Percentiles rank a stretch among this genome's conserved stretches.
Evolutionary conservation across 2,113 vertebrate species (phyloP).

Genomic region (Plecotus auritus): DNA sequence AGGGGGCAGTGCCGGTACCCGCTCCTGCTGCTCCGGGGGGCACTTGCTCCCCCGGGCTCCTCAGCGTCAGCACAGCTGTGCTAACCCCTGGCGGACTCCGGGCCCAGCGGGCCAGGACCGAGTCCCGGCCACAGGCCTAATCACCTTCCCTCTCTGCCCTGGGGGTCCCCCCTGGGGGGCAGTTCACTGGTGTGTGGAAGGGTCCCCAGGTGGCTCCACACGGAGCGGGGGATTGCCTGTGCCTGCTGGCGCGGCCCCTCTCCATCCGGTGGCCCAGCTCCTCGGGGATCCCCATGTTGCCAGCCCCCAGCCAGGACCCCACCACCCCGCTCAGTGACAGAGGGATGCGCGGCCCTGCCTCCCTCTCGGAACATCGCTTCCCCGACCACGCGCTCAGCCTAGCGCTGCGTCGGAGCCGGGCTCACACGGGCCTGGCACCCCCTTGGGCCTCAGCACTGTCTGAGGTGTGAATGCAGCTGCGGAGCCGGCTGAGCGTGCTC

Average conservation of each 20-base stretch:
- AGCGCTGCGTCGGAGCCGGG: rapidly evolving
- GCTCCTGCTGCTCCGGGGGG: not conserved
- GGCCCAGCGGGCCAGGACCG: not conserved
- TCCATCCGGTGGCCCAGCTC: not conserved
- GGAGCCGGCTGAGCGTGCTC: too few relatives aligned
- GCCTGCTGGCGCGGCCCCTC: not conserved
- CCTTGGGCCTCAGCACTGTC: not conserved
- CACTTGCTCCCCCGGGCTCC: not conserved
- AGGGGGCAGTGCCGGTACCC: not conserved
- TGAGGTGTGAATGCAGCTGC: not conserved
- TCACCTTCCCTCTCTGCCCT: not conserved
- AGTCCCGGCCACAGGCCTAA: not conserved
- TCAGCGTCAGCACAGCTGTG: rapidly evolving
- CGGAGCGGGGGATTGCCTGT: not conserved
- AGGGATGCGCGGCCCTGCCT: not conserved
- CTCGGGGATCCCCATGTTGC: not conserved
- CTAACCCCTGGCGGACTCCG: not conserved
- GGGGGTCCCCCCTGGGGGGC: not conserved
- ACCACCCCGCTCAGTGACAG: rapidly evolving
- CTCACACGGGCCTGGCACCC: not conserved
- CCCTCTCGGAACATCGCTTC: rapidly evolving
- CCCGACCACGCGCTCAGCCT: not conserved
- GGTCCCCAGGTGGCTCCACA: rapidly evolving
- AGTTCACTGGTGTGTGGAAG: too few relatives aligned
- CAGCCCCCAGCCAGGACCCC: not conserved